Base-by-base conservation (phyloP, 2,888 invertebrate genomes). In the Hololepta plana region DNA sequence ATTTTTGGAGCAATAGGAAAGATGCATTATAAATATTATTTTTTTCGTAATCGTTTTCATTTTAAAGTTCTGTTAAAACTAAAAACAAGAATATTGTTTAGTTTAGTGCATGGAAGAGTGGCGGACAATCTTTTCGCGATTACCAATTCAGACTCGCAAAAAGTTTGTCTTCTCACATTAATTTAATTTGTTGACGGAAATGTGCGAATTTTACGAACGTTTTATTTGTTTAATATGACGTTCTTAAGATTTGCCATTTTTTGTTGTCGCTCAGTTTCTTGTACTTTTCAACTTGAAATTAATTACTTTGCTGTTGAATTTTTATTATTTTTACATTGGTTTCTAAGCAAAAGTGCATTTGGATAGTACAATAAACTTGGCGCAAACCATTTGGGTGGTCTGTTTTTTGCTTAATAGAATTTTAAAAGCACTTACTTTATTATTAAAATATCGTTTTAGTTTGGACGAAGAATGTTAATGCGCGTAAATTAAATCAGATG, bases 41-140 rank as follows among this genome's bases (percentile, higher is more conserved):
- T 9, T n/a, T 29, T 23, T 13, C 16, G 14, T 25, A 17, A 20
- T 26, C 17, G 15, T 23, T 28, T 24, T 23, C 24, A 13, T 23
- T 24, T 28, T 19, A 17, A 13, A 20, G 23, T 24, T 15, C 11
- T 4, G n/a, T 21, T 13, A 23, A 20, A 23, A 12, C 24, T 27
- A 24, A 11, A 21, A 25, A 24, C 16, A 16, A 16, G 24, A 24
- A 16, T 24, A 17, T 15, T 23, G 15, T 9, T 23, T 12, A 10
- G 4, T 23, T 10, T n/a, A n/a, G n/a, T n/a, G n/a, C n/a, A n/a
- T n/a, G n/a, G n/a, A n/a, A n/a, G n/a, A n/a, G n/a, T n/a, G n/a
- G n/a, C n/a, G n/a, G n/a, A n/a, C n/a, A n/a, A n/a, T n/a, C n/a
- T n/a, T n/a, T n/a, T n/a, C n/a, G n/a, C n/a, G n/a, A n/a, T n/a